These are phyloP conservation scores for Notospermus geniculatus DNA, from an alignment of 1,140 invertebrate genomes.

Conservation along the genomic window DNA sequence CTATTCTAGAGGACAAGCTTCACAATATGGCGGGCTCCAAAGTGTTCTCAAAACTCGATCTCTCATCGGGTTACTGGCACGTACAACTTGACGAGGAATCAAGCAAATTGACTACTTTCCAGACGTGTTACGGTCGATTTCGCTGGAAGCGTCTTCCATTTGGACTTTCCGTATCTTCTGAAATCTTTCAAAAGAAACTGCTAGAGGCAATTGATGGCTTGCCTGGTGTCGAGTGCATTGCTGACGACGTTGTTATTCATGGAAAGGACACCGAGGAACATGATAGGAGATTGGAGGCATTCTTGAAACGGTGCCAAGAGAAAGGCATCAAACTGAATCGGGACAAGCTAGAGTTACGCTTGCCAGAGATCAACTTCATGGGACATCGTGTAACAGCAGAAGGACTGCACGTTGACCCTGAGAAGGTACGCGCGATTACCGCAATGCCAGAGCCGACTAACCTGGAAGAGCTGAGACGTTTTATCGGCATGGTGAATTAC, in stretches of 20 bases:
- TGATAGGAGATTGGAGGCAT: constrained; percentile 15
- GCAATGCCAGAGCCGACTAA: constrained; percentile 8
- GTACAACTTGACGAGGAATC: constrained; percentile 32
- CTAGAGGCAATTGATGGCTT: constrained; percentile 38
- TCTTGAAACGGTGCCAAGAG: constrained; percentile 12
- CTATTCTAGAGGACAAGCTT: constrained; percentile 24
- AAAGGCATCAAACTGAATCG: constrained; percentile 24
- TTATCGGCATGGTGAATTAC: constrained; percentile 28
- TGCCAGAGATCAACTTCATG: constrained; percentile 20
- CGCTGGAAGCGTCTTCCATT: constrained; percentile 22
- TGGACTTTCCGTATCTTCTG: constrained; percentile 22
- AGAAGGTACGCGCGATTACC: constrained; percentile 52
- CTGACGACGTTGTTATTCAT: constrained; percentile 37
- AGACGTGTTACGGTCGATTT: constrained; percentile 33
- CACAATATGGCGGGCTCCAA: constrained; percentile 19
- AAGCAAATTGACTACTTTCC: constrained; percentile 35
- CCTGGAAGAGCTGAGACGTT: neutral
- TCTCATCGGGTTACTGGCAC: constrained; percentile 44
- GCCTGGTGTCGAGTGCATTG: no score
- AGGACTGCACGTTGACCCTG: constrained; percentile 35
- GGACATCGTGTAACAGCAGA: constrained; percentile 17
- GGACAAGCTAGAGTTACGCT: constrained; percentile 20
- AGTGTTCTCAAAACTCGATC: constrained; percentile 27
- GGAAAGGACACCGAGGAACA: constrained; percentile 28
- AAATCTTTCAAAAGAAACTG: constrained; percentile 43